Evolutionary conservation across 2,113 vertebrate species (phyloP).

Genomic region (Pterocles gutturalis): DNA sequence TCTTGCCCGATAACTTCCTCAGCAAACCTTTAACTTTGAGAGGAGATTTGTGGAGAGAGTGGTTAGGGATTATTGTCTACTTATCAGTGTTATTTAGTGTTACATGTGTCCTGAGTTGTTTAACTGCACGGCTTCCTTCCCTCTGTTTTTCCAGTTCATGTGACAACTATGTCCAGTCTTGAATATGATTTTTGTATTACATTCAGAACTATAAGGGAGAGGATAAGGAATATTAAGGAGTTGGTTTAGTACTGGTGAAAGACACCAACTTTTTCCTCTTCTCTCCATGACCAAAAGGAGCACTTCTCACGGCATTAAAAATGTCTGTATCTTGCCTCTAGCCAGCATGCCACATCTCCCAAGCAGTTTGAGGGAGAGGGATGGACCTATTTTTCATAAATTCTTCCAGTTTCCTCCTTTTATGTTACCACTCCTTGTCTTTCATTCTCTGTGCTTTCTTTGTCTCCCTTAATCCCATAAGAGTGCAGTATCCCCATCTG

Average conservation of each 20-base stretch:
- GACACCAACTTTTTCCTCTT: background rate
- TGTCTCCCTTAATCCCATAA: background rate
- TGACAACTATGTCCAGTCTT: background rate
- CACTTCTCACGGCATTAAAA: background rate
- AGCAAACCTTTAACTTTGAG: background rate
- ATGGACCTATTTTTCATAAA: background rate
- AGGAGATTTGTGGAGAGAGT: background rate
- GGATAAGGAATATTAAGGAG: background rate
- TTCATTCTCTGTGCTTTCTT: background rate
- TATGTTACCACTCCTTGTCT: background rate
- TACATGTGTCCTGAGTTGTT: accelerated
- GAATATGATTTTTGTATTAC: background rate
- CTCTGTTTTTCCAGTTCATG: background rate
- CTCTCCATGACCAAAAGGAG: background rate
- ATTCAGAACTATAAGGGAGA: background rate
- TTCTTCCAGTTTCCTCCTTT: slow-evolving; percentile 2
- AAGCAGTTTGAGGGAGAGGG: background rate
- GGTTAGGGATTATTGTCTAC: background rate
- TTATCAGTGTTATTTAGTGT: background rate
- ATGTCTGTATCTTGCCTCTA: background rate
- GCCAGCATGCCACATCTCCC: background rate
- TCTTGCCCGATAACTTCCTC: background rate
- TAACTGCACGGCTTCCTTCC: background rate
- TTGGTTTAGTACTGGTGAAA: background rate
- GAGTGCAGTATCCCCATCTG: background rate